Percentiles rank a stretch among this genome's conserved stretches.
Conservation (phyloP, 1,140 invertebrate species). For the Diorhabda elongata region DNA sequence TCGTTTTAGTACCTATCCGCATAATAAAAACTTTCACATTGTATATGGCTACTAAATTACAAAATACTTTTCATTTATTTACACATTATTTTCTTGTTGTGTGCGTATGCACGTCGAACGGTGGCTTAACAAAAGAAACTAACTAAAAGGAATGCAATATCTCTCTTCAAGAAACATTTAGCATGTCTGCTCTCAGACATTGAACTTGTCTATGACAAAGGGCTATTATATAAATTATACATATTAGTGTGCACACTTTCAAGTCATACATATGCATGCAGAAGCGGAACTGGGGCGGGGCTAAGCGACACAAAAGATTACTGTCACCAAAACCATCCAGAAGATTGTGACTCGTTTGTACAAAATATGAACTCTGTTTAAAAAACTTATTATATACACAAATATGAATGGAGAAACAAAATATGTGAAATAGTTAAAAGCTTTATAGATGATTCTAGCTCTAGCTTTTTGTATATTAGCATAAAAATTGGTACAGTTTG, state of each 20-base stretch:
- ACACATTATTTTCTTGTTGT: constrained; percentile 16
- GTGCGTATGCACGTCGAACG: not conserved
- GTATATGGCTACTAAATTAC: constrained; percentile 14
- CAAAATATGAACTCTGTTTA: too few relatives aligned
- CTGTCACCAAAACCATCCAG: too few relatives aligned
- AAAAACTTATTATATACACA: too few relatives aligned
- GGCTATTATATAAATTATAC: constrained; percentile 33
- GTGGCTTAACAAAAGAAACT: constrained; percentile 10
- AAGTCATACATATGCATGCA: constrained; percentile 6
- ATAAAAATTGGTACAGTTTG: too few relatives aligned
- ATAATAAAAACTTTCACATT: constrained; percentile 8
- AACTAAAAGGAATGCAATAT: constrained; percentile 20
- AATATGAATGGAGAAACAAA: too few relatives aligned
- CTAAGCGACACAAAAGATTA: not conserved
- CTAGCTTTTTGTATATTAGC: too few relatives aligned
- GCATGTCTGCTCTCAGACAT: constrained; percentile 30
- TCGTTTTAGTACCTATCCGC: not conserved
- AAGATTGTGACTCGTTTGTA: too few relatives aligned
- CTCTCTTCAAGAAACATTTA: constrained; percentile 26
- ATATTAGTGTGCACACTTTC: constrained; percentile 16
- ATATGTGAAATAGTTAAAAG: too few relatives aligned
- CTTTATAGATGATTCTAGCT: too few relatives aligned
- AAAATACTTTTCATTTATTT: constrained; percentile 18
- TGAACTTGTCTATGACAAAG: constrained; percentile 31
- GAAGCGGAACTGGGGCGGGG: not conserved